Evolutionary conservation across 2,797 vertebrate species (phyloP).

Genomic region (Enteromius unitaeniatus): DNA sequence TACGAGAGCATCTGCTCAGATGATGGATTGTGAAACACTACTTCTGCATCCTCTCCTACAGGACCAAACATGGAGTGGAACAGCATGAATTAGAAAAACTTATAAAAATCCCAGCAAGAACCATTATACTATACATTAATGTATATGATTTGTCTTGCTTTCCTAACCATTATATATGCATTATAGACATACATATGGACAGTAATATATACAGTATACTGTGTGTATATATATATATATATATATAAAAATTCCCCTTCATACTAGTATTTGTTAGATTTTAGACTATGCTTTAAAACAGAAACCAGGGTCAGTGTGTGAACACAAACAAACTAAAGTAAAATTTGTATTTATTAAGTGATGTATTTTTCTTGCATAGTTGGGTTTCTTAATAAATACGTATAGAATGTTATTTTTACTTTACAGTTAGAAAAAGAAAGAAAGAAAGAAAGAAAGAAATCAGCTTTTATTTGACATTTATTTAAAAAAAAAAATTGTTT

Average conservation of each 20-base stretch:
- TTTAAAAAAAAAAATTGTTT: not conserved
- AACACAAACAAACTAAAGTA: not conserved
- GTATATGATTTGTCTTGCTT: not conserved
- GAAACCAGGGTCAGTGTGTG: not conserved
- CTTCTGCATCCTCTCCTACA: slow-evolving; percentile 3
- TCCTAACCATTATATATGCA: too few relatives aligned
- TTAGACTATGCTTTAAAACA: not conserved
- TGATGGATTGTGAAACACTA: slow-evolving; percentile 32
- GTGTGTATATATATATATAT: too few relatives aligned
- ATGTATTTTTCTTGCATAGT: slow-evolving; percentile 7
- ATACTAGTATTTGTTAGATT: too few relatives aligned
- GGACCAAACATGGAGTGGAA: slow-evolving; percentile 39
- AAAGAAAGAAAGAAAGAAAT: too few relatives aligned
- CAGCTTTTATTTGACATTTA: too few relatives aligned
- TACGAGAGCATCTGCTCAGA: slow-evolving; percentile 45
- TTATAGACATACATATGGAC: too few relatives aligned
- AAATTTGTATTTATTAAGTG: not conserved
- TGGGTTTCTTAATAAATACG: not conserved
- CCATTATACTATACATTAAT: not conserved
- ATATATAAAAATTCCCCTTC: too few relatives aligned
- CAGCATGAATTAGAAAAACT: too few relatives aligned
- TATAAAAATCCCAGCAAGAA: not conserved
- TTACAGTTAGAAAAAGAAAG: too few relatives aligned
- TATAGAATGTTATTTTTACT: too few relatives aligned
- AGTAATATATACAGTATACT: too few relatives aligned